phyloP scores from a whole-genome alignment of 2,113 vertebrate genomes.

The Eptesicus fuscus region DNA sequence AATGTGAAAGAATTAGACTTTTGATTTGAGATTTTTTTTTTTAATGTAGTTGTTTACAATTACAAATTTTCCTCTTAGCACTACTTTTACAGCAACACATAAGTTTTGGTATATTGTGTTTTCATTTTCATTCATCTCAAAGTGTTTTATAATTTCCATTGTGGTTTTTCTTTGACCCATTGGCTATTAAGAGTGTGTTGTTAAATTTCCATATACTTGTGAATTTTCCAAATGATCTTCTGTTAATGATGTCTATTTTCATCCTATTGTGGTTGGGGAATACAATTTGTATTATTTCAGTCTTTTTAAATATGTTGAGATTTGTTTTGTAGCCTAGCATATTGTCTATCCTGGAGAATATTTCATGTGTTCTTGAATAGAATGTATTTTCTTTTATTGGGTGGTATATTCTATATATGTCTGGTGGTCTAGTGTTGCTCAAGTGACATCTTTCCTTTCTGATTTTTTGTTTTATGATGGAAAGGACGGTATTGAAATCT shows the following conservation, averaged over 20 bases:
- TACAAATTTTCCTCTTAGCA: background rate
- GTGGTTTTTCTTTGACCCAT: background rate
- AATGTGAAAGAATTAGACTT: background rate
- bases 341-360: background rate
- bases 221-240: background rate
- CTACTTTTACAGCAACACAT: background rate
- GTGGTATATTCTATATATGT: background rate
- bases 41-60: background rate
- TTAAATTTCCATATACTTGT: background rate
- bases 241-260: background rate
- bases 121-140: background rate
- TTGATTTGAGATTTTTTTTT: background rate
- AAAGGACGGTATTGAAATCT: background rate
- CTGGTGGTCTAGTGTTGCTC: background rate
- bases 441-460: background rate
- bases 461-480: background rate
- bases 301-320: background rate
- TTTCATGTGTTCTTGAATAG: background rate
- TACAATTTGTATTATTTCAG: background rate
- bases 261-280: background rate
- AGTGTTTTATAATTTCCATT: background rate
- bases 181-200: background rate
- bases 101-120: conserved; percentile 1
- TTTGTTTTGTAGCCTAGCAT: background rate
- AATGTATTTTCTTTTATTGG: background rate